Percentiles rank a stretch among this genome's conserved stretches.
These are phyloP conservation scores for Phyllotis vaccarum DNA, from an alignment of 2,797 vertebrate genomes.

Conservation along the genomic window DNA sequence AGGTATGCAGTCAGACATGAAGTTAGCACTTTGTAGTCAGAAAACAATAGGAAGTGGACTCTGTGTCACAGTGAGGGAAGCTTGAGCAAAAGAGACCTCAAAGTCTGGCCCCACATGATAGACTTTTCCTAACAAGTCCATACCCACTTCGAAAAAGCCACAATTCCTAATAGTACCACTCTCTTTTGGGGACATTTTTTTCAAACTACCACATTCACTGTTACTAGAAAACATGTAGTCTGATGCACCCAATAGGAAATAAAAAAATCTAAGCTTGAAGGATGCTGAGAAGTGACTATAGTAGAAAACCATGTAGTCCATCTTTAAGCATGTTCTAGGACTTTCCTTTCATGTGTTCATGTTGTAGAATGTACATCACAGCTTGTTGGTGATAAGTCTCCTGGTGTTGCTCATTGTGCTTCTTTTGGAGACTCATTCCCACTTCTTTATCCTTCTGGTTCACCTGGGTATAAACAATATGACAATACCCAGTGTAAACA, in stretches of 20 bases:
- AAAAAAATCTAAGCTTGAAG: slow-evolving; percentile 88
- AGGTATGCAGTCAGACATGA: neutral
- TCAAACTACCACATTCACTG: slow-evolving; percentile 56
- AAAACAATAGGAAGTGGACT: neutral
- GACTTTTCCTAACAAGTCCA: neutral
- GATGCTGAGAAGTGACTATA: slow-evolving; percentile 92
- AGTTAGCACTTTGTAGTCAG: neutral
- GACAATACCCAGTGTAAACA: slow-evolving; percentile 90
- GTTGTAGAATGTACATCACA: slow-evolving; percentile 93
- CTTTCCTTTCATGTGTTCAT: slow-evolving; percentile 88
- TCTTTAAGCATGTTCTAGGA: slow-evolving; percentile 92
- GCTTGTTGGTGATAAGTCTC: slow-evolving; percentile 93
- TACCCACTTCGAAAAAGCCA: neutral
- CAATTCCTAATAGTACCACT: neutral
- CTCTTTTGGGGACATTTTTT: neutral
- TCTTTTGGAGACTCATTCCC: slow-evolving; percentile 88
- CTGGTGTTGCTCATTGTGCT: slow-evolving; percentile 90
- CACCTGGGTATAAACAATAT: slow-evolving; percentile 90
- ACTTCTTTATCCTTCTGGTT: slow-evolving; percentile 92
- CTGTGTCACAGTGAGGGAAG: neutral
- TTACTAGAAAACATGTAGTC: slow-evolving; percentile 86
- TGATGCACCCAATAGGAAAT: slow-evolving; percentile 88
- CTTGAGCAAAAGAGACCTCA: neutral
- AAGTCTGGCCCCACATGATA: neutral
- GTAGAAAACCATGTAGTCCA: slow-evolving; percentile 90